phyloP scores from a whole-genome alignment of 2,113 vertebrate species.

The Dissostichus mawsoni region DNA sequence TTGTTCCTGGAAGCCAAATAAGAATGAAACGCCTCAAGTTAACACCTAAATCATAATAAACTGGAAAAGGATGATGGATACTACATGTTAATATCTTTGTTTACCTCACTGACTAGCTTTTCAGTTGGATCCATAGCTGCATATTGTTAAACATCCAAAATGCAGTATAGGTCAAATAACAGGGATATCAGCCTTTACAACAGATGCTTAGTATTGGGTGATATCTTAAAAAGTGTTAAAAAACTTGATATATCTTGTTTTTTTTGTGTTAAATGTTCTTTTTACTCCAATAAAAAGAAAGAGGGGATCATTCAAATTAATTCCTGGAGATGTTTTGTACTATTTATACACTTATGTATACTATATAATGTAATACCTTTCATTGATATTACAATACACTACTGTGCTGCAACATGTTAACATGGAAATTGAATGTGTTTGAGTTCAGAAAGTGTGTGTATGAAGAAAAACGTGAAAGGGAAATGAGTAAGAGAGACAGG shows the following conservation, averaged over 20 bases:
- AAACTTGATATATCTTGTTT: constrained; percentile 8
- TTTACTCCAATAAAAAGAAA: constrained; percentile 60
- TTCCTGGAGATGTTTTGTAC: constrained; percentile 24
- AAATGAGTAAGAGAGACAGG: constrained; percentile 37
- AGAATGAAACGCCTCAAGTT: background rate
- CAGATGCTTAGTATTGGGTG: background rate
- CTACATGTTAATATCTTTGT: constrained; percentile 4
- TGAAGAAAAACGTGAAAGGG: background rate
- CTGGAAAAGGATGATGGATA: background rate
- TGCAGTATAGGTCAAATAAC: constrained; percentile 3
- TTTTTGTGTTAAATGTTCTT: constrained; percentile 46
- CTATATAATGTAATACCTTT: too few species aligned
- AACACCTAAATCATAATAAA: background rate
- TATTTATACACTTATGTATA: background rate
- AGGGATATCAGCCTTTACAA: constrained; percentile 20
- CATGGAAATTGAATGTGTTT: background rate
- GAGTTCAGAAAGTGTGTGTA: background rate
- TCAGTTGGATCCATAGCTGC: constrained; percentile 20
- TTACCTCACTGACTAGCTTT: background rate
- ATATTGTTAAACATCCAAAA: constrained; percentile 17
- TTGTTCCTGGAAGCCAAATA: background rate
- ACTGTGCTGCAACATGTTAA: background rate
- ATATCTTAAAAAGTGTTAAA: background rate
- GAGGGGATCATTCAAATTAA: constrained; percentile 4
- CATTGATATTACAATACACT: too few species aligned